A percentile compares a stretch with the other conserved stretches of the same genome.
Evolutionary conservation across 2,797 vertebrate species (phyloP).

Genomic region (Alauda arvensis): DNA sequence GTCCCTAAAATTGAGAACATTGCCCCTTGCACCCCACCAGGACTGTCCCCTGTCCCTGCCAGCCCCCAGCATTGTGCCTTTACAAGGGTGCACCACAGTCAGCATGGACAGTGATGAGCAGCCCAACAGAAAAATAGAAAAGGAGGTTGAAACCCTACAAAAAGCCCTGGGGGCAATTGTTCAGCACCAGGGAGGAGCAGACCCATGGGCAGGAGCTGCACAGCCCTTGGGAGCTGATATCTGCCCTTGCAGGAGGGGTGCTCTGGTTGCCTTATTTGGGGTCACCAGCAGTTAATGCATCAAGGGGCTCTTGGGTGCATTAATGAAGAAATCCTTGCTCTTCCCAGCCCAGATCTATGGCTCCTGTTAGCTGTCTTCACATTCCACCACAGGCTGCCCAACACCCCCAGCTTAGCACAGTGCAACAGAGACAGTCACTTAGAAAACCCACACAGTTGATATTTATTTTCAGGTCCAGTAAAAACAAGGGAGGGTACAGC

Average conservation of each 20-base stretch:
- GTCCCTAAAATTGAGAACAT: neutral
- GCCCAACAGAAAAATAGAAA: neutral
- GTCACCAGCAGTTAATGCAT: neutral
- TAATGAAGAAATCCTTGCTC: neutral
- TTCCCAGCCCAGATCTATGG: neutral
- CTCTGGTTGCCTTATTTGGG: neutral
- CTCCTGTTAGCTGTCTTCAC: neutral
- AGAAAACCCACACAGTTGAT: neutral
- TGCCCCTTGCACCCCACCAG: fast-evolving
- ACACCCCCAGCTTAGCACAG: neutral
- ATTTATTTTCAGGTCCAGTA: constrained; percentile 30
- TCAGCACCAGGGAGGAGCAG: neutral
- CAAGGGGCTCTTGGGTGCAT: neutral
- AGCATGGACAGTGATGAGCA: neutral
- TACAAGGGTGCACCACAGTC: neutral
- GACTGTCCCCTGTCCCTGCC: neutral
- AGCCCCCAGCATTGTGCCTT: neutral
- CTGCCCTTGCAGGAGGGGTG: neutral
- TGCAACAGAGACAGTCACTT: neutral
- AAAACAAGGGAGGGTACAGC: neutral
- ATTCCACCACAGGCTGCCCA: neutral
- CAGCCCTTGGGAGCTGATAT: neutral
- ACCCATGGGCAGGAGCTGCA: neutral
- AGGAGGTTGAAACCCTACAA: neutral
- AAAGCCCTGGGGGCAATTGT: neutral